These are phyloP conservation scores for Podiceps cristatus DNA, from an alignment of 2,113 vertebrate species.

Conservation along the genomic window DNA sequence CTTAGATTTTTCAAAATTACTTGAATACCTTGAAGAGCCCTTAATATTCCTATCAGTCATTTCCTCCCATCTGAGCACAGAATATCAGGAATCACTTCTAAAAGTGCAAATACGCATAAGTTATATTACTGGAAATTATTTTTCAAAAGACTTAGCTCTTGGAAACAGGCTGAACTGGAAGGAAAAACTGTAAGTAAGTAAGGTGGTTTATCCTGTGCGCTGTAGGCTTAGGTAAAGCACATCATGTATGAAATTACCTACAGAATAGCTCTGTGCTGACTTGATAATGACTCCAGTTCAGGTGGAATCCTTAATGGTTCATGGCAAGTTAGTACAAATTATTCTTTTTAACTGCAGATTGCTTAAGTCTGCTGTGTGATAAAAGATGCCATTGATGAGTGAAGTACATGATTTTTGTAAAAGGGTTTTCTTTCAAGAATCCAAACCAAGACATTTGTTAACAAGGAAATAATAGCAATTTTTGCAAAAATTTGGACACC, in stretches of 20 bases:
- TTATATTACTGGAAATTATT: neutral
- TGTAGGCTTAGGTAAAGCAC: neutral
- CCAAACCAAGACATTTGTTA: neutral
- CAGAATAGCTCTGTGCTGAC: neutral
- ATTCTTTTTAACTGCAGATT: neutral
- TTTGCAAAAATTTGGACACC: neutral
- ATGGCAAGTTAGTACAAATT: neutral
- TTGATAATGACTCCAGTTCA: neutral
- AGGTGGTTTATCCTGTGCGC: neutral
- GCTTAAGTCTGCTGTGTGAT: neutral
- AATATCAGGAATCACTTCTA: neutral
- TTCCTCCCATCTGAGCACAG: neutral
- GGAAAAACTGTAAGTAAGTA: neutral
- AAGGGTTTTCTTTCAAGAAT: neutral
- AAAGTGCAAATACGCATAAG: neutral
- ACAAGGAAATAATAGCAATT: neutral
- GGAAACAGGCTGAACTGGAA: neutral
- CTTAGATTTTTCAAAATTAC: slow-evolving; percentile 11
- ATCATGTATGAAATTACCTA: neutral
- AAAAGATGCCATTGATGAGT: neutral
- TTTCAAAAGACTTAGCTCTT: neutral
- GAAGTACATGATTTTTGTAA: neutral
- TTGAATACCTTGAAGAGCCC: neutral
- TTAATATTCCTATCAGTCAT: neutral
- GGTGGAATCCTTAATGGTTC: neutral